Base-by-base conservation (phyloP, 2,113 vertebrate species). In the Symphodus melops region DNA sequence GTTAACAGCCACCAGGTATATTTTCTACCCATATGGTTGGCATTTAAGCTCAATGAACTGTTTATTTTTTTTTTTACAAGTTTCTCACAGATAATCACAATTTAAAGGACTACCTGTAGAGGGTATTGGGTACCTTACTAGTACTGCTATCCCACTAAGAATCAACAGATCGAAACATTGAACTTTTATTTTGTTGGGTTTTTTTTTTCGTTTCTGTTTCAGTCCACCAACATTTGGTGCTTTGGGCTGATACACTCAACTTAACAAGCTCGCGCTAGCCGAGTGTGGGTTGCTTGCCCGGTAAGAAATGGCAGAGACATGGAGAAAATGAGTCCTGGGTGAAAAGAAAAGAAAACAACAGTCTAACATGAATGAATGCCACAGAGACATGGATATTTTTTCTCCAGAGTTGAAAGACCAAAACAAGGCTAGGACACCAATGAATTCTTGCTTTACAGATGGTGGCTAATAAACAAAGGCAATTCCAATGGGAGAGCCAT, bases 251-350 rank as follows among this genome's bases (percentile, higher is more conserved):
- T 4, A n/a, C 33, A 44, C 13, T 37, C 39, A 23, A n/a, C 57
- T 46, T 46, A 68, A 55, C 51, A 46, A 75, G 33, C 54, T 28
- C 25, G 16, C 44, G 19, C 19, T n/a, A 53, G 17, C 54, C 37
- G 36, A 46, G 17, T 21, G 17, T 25, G 19, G 0, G 3, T 21
- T 10, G n/a, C 25, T 28, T 66, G 44, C 44, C 5, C 6, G 1
- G 19, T 4, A 17, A 52, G 54, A 75, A 44, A 44, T 46, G 25
- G 16, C 49, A 61, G 48, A 20, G 25, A 20, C 33, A 11, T 14
- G 3, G 52, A 36, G 17, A 19, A 13, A 55, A 49, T 42, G 9
- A 62, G 49, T 9, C n/a, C n/a, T 28, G 9, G 17, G 49, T 14
- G 25, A 44, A 54, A 28, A n/a, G n/a, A 48, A 36, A 55, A 39